Percentiles rank a stretch among this genome's conserved stretches.
phyloP scores from a whole-genome alignment of 2,888 invertebrate species.

The Halictus ligatus region DNA sequence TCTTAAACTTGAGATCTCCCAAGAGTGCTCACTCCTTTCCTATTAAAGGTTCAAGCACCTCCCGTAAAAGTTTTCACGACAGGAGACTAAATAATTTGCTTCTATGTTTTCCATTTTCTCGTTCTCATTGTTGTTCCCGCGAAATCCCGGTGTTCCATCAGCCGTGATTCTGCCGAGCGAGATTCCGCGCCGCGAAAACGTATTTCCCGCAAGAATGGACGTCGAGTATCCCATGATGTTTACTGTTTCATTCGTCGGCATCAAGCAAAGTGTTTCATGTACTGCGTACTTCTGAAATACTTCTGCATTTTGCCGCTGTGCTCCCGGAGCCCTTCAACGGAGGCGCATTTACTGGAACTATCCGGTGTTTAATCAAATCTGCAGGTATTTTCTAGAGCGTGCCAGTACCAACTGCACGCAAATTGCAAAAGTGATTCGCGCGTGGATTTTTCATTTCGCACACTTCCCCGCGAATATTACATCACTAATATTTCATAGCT shows the following conservation, averaged over 20 bases:
- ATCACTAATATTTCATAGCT: too few species aligned
- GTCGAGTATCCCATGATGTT: constrained; percentile 30
- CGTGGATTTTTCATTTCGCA: neutral
- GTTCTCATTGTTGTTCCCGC: constrained; percentile 18
- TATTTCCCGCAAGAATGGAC: constrained; percentile 34
- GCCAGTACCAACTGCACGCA: neutral
- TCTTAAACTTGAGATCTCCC: neutral
- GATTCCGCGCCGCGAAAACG: constrained; percentile 17
- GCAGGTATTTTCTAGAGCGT: neutral
- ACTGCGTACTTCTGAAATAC: neutral
- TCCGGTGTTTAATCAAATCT: neutral
- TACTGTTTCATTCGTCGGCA: constrained; percentile 45
- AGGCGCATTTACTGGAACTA: neutral
- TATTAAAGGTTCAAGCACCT: constrained; percentile 28
- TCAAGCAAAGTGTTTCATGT: constrained; percentile 4
- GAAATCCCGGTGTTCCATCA: constrained; percentile 18
- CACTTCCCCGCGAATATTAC: neutral
- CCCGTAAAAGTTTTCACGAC: constrained; percentile 4
- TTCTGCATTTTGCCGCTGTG: constrained; percentile 8
- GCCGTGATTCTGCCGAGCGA: neutral
- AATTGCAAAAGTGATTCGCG: neutral
- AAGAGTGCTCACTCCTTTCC: neutral
- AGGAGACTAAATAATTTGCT: constrained; percentile 28
- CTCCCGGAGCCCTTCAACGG: neutral
- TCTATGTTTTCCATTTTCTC: constrained; percentile 20